A percentile compares a stretch with the other conserved stretches of the same genome.
These are phyloP conservation scores for Edolisoma coerulescens DNA, from an alignment of 2,113 vertebrate genomes.

Conservation along the genomic window DNA sequence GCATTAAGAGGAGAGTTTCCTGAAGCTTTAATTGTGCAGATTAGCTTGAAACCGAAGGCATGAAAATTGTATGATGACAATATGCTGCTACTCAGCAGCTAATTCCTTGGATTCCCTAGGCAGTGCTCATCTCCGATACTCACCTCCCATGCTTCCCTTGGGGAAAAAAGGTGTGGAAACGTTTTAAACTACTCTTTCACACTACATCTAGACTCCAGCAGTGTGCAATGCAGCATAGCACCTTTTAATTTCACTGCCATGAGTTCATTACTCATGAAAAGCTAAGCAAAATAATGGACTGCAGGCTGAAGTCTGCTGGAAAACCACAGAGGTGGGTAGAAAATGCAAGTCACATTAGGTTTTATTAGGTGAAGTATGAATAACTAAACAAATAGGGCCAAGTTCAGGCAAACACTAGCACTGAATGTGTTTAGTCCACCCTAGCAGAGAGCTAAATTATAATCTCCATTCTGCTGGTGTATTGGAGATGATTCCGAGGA, in stretches of 20 bases:
- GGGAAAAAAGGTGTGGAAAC: background rate
- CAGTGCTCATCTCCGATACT: background rate
- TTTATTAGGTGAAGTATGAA: background rate
- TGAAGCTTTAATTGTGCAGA: constrained; percentile 3
- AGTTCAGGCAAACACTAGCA: background rate
- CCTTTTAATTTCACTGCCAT: background rate
- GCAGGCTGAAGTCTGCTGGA: background rate
- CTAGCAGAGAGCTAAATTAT: background rate
- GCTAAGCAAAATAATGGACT: background rate
- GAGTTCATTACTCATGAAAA: background rate
- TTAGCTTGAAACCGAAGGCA: background rate
- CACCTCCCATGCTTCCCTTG: background rate
- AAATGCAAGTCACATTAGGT: background rate
- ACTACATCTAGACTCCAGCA: background rate
- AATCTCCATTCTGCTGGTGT: background rate
- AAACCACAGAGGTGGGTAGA: background rate
- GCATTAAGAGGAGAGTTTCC: background rate
- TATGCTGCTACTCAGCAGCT: background rate
- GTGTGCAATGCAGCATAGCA: background rate
- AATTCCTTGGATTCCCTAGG: background rate
- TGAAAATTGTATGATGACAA: background rate
- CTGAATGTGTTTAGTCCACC: background rate
- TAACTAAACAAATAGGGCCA: background rate
- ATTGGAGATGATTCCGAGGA: background rate
- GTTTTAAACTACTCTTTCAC: background rate